Conservation (phyloP, 1,140 invertebrate species). For the Hesperophylax magnus region DNA sequence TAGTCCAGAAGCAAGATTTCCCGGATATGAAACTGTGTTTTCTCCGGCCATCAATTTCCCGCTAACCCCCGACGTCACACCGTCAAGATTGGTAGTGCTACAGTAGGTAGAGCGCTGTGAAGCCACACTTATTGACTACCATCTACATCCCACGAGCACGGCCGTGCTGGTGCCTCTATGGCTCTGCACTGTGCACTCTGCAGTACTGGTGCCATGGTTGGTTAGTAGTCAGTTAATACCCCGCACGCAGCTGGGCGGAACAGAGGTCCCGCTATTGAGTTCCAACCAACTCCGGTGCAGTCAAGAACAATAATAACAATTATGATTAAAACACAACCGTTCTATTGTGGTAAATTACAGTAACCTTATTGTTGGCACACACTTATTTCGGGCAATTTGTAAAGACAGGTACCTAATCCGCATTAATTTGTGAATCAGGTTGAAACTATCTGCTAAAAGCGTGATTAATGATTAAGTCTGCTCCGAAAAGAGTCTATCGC, state of each 20-base stretch:
- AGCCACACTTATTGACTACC: neutral
- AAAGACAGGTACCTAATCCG: neutral
- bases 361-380: slow-evolving; percentile 27
- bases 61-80: neutral
- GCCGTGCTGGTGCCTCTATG: neutral
- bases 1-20: neutral
- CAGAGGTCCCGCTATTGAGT: slow-evolving; percentile 17
- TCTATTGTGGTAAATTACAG: slow-evolving; percentile 15
- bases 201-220: neutral
- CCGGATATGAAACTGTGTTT: neutral
- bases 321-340: slow-evolving; percentile 9
- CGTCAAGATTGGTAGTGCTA: neutral
- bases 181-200: neutral
- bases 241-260: neutral
- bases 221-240: no score
- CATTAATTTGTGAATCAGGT: slow-evolving; percentile 8
- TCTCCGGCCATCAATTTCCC: neutral
- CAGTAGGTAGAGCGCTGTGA: no score
- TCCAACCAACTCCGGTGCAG: slow-evolving; percentile 8
- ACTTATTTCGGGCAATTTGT: slow-evolving; percentile 16
- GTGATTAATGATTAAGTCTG: neutral
- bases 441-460: neutral
- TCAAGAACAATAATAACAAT: slow-evolving; percentile 20
- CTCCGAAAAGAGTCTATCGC: neutral
- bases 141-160: neutral